Evolutionary conservation across 2,888 invertebrate species (phyloP).

Genomic region (Pemphredon lugubris): DNA sequence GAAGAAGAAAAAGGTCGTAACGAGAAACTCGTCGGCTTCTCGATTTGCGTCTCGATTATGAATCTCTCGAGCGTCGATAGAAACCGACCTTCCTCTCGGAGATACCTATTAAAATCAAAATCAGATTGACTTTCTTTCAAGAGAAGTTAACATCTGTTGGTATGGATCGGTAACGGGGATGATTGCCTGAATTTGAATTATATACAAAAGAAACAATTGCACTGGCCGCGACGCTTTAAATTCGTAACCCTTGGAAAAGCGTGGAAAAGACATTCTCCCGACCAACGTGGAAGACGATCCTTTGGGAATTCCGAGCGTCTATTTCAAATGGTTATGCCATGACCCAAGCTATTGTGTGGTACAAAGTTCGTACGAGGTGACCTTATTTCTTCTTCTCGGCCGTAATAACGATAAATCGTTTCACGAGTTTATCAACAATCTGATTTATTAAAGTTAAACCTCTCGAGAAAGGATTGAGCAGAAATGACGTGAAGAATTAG

Average conservation of each 20-base stretch:
- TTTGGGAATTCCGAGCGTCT: slow-evolving; percentile 28
- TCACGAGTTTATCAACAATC: not conserved
- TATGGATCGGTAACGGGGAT: no score
- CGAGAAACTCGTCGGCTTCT: no score
- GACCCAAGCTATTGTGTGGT: slow-evolving; percentile 37
- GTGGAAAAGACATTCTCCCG: slow-evolving; percentile 16
- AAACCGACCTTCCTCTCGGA: no score
- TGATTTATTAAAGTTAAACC: not conserved
- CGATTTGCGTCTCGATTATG: no score
- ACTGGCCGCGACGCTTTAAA: not conserved
- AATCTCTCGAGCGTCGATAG: no score
- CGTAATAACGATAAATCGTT: not conserved
- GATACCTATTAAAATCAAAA: no score
- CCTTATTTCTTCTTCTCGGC: slow-evolving; percentile 34
- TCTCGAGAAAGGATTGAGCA: no score
- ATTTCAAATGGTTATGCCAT: slow-evolving; percentile 48
- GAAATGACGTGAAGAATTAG: slow-evolving; percentile 6
- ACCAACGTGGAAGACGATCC: not conserved
- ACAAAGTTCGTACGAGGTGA: slow-evolving; percentile 18
- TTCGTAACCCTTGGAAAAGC: not conserved
- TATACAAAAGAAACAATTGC: no score
- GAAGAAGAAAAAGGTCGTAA: no score
- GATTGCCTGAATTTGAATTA: no score
- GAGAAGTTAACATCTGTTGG: no score
- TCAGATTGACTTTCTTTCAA: no score